Base-by-base conservation (phyloP, 2,888 invertebrate species). In the Elysia crispata region DNA sequence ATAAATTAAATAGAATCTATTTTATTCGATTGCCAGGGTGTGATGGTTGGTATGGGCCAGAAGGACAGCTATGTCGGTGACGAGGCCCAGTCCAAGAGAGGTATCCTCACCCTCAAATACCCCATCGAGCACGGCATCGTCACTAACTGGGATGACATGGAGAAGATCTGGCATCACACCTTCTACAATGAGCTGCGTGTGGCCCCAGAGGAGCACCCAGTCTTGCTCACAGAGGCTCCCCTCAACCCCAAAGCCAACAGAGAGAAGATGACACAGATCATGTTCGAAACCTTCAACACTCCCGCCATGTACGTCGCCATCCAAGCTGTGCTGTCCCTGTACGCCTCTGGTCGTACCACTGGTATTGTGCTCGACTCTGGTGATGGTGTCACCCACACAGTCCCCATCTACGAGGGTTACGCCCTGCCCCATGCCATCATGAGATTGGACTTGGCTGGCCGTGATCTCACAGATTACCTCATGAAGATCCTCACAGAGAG, bases 221-320 rank as follows among this genome's bases (percentile, higher is more conserved):
- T 97, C 89, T 95, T 97, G 89, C 94, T 97, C 87, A 97, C 97
- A 84, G 97, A 97, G 93, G 97, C 97, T 70, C 97, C 97, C 83
- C 95, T 97, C 89, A 97, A 97, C 93, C 97, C 97, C 89, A 97
- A 97, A 93, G 97, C 97, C 87, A 97, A 97, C 94, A 94, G 97
- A 88, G 97, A 97, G 93, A 97, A 97, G 94, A 97, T 97, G 97
- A 97, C 97, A n/a, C 79, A 79, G 79, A 97, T 73, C 95, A 96
- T 91, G 97, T 97, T 94, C 96, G 93, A 93, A 85, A 96, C 96
- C 90, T 96, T 96, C 94, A 96, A 96, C 94, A 96, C 96, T 74
- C 97, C 97, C 85, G 97, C 97, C 91, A 97, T 97, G 96, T 97
- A 97, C 93, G 97, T 97, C 85, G 97, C 97, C 92, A 97, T 97